These are phyloP conservation scores for Telmatherina bonti DNA, from an alignment of 2,797 vertebrate species.

Conservation along the genomic window DNA sequence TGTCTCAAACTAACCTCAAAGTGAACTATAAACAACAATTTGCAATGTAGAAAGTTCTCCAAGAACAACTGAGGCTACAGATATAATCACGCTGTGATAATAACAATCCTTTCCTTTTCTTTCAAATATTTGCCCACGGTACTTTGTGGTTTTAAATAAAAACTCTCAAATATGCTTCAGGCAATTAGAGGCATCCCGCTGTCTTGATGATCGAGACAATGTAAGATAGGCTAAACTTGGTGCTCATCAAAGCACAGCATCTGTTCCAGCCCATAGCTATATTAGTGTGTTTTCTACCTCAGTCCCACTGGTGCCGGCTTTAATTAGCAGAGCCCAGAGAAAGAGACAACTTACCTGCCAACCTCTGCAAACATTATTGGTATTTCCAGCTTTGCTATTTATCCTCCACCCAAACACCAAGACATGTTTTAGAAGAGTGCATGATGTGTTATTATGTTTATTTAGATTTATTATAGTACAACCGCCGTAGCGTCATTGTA, in stretches of 20 bases:
- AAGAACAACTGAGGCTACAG: neutral
- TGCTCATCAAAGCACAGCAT: constrained; percentile 76
- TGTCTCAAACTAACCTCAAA: neutral
- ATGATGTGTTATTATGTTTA: constrained; percentile 48
- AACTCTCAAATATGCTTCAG: constrained; percentile 22
- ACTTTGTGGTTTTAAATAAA: constrained; percentile 23
- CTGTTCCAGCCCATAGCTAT: constrained; percentile 70
- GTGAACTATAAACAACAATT: neutral
- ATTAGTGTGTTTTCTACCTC: constrained; percentile 47
- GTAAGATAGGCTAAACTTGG: constrained; percentile 61
- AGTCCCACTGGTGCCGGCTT: constrained; percentile 68
- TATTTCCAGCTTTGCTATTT: constrained; percentile 67
- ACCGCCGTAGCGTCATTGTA: constrained; percentile 6
- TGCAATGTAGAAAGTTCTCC: neutral
- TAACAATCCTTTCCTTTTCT: neutral
- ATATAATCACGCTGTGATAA: neutral
- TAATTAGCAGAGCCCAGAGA: constrained; percentile 76
- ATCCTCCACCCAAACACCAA: constrained; percentile 61
- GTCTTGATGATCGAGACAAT: constrained; percentile 53
- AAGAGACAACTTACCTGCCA: constrained; percentile 74
- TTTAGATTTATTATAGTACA: constrained; percentile 17
- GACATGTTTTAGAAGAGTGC: constrained; percentile 30
- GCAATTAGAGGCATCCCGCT: constrained; percentile 50
- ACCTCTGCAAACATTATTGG: constrained; percentile 74
- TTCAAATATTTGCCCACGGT: constrained; percentile 1